These are phyloP conservation scores for Eristalis pertinax DNA, from an alignment of 2,888 invertebrate genomes.

Conservation along the genomic window DNA sequence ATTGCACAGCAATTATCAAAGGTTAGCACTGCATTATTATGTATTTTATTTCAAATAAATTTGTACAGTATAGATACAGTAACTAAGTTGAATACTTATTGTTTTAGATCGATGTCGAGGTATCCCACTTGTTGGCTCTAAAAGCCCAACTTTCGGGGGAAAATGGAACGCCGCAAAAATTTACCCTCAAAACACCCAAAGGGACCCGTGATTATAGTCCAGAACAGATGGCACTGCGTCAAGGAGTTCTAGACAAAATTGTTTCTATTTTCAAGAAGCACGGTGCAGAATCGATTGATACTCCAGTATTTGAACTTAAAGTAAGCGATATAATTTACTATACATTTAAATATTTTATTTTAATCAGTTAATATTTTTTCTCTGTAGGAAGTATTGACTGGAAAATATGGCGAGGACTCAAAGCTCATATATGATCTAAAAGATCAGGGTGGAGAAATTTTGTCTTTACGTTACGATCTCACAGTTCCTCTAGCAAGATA, in stretches of 20 bases:
- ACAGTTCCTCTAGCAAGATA: conserved; percentile 99
- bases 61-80: background rate
- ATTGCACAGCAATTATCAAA: conserved; percentile 78
- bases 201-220: conserved; percentile 97
- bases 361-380: background rate
- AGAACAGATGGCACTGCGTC: conserved; percentile 96
- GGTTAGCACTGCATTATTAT: conserved; percentile 78
- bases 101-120: conserved; percentile 91
- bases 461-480: conserved; percentile 97
- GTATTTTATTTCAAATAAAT: conserved; percentile 67
- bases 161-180: conserved; percentile 86
- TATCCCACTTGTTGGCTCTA: conserved; percentile 89
- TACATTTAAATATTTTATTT: background rate
- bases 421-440: conserved; percentile 99
- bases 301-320: conserved; percentile 98
- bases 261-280: conserved; percentile 95
- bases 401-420: conserved; percentile 99
- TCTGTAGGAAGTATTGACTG: conserved; percentile 95
- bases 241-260: conserved; percentile 92
- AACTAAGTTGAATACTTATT: background rate
- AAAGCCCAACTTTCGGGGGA: conserved; percentile 88
- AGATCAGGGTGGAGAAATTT: conserved; percentile 98
- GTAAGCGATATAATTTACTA: conserved; percentile 81
- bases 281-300: conserved; percentile 99
- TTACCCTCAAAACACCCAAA: conserved; percentile 94